Evolutionary conservation across 2,888 invertebrate species (phyloP), one percentile per base, ranked within the genome.

Genomic region (Stegana nigrithorax): DNA sequence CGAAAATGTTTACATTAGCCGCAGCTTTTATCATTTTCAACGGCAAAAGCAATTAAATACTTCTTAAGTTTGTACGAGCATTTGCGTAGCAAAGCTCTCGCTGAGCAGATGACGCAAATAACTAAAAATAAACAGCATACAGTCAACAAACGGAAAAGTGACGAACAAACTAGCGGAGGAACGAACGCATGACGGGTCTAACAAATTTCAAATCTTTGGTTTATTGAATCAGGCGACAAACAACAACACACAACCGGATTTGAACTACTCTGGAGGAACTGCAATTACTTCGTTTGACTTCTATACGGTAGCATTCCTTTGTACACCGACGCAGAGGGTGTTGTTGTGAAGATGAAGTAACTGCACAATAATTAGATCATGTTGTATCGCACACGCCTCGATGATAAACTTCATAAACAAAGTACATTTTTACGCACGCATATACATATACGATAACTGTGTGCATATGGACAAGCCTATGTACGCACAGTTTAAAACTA

Each of bases 31-130:
- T 36, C 10, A 36, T n/a, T n/a, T n/a, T 3, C 32, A 10, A 36
- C 10, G 36, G 36, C 10, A 36, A 36, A 36, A 10, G 10, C n/a
- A 36, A 32, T 32, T 36, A 55, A 55, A 36, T 36, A 32, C 8
- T 32, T 32, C 32, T 10, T 53, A 29, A 21, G 21, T 17, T 29
- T 19, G 14, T 53, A 32, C 19, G 17, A 47, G 19, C 51, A 53
- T 27, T 55, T 21, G 36, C 1, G 53, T 55, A 32, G 19, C n/a
- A 55, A 32, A 55, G 53, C 32, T 36, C 53, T 36, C 12, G 19
- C 17, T n/a, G 51, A 60, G 66, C 53, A 72, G 71, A 82, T 82
- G 82, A 82, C 82, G 82, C 81, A 82, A 82, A 82, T 72, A 67
- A 75, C 79, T 80, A 79, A 73, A 82, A 81, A 82, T 82, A 82